Evolutionary conservation across 2,113 vertebrate species (phyloP).

Genomic region (Silurus glanis): DNA sequence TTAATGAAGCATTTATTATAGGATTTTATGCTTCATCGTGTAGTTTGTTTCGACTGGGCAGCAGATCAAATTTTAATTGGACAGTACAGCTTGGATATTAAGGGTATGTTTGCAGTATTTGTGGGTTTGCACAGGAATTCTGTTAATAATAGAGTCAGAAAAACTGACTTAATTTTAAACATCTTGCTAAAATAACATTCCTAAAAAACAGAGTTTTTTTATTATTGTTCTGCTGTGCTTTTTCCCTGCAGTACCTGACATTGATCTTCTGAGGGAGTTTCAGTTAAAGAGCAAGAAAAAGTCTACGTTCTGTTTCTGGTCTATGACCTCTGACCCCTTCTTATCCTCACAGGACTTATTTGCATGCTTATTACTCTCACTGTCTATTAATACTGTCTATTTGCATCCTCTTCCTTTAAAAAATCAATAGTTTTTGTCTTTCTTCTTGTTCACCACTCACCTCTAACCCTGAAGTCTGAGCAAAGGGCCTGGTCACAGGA

Average conservation of each 20-base stretch:
- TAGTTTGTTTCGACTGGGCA: not conserved
- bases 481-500: not conserved
- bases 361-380: conserved; percentile 20
- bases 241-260: not conserved
- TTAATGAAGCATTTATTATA: not conserved
- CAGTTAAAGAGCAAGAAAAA: conserved; percentile 3
- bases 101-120: not conserved
- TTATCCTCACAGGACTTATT: not conserved
- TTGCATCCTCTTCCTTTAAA: conserved; percentile 21
- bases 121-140: not conserved
- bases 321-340: conserved; percentile 1
- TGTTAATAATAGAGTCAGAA: not conserved
- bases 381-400: conserved; percentile 19
- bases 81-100: not conserved
- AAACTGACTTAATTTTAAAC: not conserved
- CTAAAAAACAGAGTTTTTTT: not conserved
- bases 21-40: not conserved
- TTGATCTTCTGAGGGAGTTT: not conserved
- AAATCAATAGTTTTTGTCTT: conserved; percentile 25
- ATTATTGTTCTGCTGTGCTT: not conserved
- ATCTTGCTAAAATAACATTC: not conserved
- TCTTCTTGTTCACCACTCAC: conserved; percentile 19
- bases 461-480: not conserved
- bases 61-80: not conserved
- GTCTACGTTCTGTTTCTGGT: not conserved